A percentile compares a stretch with the other conserved stretches of the same genome.
These are phyloP conservation scores for Drosophila mauritiana DNA, from an alignment of 1,140 invertebrate species.

Conservation along the genomic window DNA sequence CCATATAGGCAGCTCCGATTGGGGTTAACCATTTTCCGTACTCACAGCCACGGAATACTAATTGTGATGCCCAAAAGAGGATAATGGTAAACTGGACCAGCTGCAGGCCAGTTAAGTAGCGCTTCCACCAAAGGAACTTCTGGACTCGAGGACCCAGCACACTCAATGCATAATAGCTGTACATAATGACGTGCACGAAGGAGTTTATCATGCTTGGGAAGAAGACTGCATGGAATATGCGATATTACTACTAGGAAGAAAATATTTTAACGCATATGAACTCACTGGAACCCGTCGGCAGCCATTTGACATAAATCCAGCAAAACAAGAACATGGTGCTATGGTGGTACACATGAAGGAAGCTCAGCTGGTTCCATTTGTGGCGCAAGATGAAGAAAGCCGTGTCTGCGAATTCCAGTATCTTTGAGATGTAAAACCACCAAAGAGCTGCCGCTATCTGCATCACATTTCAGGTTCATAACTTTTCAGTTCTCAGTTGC, in stretches of 20 bases:
- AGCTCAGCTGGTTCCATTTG: slow-evolving; percentile 94
- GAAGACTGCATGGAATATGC: slow-evolving; percentile 88
- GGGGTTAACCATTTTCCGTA: slow-evolving; percentile 46
- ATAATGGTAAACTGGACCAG: slow-evolving; percentile 79
- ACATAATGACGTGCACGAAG: slow-evolving; percentile 96
- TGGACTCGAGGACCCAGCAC: slow-evolving; percentile 91
- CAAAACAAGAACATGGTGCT: slow-evolving; percentile 96
- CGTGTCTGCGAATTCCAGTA: slow-evolving; percentile 97
- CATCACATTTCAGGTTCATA: neutral
- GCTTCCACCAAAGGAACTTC: slow-evolving; percentile 97
- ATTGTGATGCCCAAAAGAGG: slow-evolving; percentile 56
- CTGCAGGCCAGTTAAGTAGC: slow-evolving; percentile 95
- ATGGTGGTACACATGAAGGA: slow-evolving; percentile 96
- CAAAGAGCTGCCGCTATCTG: slow-evolving; percentile 96
- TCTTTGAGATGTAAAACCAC: slow-evolving; percentile 99
- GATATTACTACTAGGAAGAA: neutral
- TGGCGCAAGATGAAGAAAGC: slow-evolving; percentile 96
- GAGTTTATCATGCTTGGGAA: slow-evolving; percentile 96
- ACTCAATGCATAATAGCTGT: slow-evolving; percentile 94
- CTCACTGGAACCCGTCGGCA: slow-evolving; percentile 96
- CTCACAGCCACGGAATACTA: slow-evolving; percentile 46
- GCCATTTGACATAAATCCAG: slow-evolving; percentile 99
- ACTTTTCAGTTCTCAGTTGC: neutral
- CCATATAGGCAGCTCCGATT: slow-evolving; percentile 57
- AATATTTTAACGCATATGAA: slow-evolving; percentile 46